Conservation (phyloP, 2,797 vertebrate genomes). For the Lophura swinhoii region DNA sequence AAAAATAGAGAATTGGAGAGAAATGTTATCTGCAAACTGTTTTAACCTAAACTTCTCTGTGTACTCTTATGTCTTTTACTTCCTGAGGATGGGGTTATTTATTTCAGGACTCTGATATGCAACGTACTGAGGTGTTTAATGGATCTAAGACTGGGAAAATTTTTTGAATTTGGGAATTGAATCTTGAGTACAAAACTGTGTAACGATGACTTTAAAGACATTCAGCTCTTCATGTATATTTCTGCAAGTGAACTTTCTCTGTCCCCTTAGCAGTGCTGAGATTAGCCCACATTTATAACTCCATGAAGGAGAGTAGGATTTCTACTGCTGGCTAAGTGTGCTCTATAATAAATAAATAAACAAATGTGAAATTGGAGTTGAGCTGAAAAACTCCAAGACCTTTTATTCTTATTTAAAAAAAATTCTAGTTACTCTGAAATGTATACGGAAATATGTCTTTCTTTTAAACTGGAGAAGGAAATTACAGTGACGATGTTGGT, state of each 20-base stretch:
- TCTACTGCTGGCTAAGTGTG: conserved; percentile 15
- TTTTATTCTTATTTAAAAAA: conserved; percentile 62
- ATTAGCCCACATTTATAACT: neutral
- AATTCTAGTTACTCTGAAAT: conserved; percentile 40
- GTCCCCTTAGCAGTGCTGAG: neutral
- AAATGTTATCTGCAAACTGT: neutral
- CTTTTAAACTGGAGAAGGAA: conserved; percentile 58
- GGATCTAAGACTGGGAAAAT: neutral
- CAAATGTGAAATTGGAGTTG: neutral
- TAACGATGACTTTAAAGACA: neutral
- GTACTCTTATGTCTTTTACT: neutral
- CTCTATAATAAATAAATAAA: too few species aligned
- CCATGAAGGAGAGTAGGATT: conserved; percentile 37
- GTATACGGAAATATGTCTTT: conserved; percentile 55
- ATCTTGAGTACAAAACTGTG: neutral
- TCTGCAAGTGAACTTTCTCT: conserved; percentile 1
- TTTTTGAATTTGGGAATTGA: neutral
- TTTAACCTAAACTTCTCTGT: neutral
- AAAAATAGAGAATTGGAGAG: neutral
- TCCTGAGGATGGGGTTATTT: neutral
- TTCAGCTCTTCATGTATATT: neutral
- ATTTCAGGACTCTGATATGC: neutral
- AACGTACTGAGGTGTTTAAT: neutral
- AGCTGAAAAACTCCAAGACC: neutral
- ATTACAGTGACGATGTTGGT: conserved; percentile 38